Conservation (phyloP, 2,113 vertebrate species). For the Megaceryle torquata region DNA sequence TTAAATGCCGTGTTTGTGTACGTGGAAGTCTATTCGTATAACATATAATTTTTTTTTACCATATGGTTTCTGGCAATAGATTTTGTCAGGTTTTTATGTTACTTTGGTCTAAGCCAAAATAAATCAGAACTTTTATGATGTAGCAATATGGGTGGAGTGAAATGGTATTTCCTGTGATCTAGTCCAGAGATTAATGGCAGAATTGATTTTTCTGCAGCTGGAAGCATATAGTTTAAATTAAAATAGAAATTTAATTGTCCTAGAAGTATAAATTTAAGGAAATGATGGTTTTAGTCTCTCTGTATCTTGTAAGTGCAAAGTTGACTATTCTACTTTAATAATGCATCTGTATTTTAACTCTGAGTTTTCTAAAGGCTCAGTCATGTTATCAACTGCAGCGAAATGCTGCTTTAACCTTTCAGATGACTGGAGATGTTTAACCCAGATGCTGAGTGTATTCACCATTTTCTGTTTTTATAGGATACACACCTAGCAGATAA, state of each 20-base stretch:
- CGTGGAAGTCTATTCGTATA: neutral
- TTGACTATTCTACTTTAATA: neutral
- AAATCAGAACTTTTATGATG: constrained; percentile 22
- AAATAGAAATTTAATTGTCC: constrained; percentile 10
- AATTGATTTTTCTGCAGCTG: constrained; percentile 65
- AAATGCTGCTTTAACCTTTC: neutral
- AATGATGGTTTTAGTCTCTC: neutral
- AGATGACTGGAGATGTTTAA: neutral
- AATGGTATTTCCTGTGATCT: constrained; percentile 61
- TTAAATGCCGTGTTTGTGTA: neutral
- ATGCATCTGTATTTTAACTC: neutral
- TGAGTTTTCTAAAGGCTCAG: neutral
- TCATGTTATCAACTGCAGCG: neutral
- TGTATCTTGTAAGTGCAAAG: neutral
- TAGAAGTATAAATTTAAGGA: neutral
- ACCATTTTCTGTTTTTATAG: neutral
- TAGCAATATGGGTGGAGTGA: constrained; percentile 61
- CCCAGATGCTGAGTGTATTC: neutral
- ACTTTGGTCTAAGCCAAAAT: constrained; percentile 21
- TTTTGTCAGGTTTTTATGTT: constrained; percentile 19
- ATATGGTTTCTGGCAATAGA: neutral
- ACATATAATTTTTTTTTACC: neutral
- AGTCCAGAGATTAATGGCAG: constrained; percentile 64
- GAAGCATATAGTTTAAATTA: neutral
- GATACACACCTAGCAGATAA: neutral